Conservation (phyloP, 2,113 vertebrate genomes). For the Mesocricetus auratus region DNA sequence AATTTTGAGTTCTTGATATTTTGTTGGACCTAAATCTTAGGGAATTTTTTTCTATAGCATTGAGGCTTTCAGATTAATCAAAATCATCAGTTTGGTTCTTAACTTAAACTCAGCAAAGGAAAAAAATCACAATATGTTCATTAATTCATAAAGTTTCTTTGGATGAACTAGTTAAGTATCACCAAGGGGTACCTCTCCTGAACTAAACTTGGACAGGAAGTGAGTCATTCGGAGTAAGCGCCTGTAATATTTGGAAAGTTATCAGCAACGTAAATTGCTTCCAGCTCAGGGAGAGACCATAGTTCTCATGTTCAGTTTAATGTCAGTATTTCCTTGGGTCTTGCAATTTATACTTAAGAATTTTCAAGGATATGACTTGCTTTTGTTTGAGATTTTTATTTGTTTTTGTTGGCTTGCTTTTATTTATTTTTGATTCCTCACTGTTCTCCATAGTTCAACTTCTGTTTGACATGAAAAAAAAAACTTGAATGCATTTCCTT, state of each 20-base stretch:
- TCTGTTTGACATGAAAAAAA: slow-evolving; percentile 25
- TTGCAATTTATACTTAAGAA: slow-evolving; percentile 43
- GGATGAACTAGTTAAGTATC: slow-evolving; percentile 41
- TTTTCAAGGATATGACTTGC: background rate
- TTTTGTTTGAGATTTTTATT: background rate
- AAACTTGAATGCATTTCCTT: background rate
- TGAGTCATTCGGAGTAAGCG: slow-evolving; percentile 14
- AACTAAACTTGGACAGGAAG: slow-evolving; percentile 23
- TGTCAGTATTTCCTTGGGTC: background rate
- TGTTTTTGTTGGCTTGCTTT: background rate
- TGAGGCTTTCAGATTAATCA: slow-evolving; percentile 40
- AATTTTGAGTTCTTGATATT: slow-evolving; percentile 14
- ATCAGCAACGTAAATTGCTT: slow-evolving; percentile 36
- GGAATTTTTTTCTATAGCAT: background rate
- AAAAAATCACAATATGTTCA: background rate
- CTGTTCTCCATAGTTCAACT: background rate
- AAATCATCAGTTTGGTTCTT: slow-evolving; percentile 16
- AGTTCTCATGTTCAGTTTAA: slow-evolving; percentile 58
- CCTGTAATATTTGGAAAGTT: slow-evolving; percentile 12
- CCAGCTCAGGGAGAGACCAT: background rate
- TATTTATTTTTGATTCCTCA: background rate
- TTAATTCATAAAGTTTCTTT: slow-evolving; percentile 30
- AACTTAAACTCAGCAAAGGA: background rate
- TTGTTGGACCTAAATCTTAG: slow-evolving; percentile 35
- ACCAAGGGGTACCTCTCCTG: background rate